A percentile compares a stretch with the other conserved stretches of the same genome.
phyloP scores from a whole-genome alignment of 2,113 vertebrate species.

The Meleagris gallopavo region DNA sequence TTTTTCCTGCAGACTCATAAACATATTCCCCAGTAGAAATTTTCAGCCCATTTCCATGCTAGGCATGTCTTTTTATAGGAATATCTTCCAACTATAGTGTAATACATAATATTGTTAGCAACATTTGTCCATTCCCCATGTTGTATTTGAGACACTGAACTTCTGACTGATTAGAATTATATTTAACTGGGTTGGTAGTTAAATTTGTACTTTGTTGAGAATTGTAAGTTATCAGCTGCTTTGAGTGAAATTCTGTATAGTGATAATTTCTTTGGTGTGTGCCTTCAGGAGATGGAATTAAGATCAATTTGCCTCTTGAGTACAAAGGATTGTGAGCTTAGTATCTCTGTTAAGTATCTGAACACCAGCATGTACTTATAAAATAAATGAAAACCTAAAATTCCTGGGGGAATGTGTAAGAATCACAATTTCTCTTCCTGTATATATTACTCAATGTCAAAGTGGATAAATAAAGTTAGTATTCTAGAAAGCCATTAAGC shows the following conservation, averaged over 20 bases:
- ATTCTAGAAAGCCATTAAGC: not conserved
- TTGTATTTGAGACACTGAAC: not conserved
- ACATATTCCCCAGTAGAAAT: not conserved
- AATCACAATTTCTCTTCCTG: not conserved
- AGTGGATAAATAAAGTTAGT: not conserved
- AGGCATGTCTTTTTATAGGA: not conserved
- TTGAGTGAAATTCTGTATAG: not conserved
- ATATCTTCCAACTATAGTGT: not conserved
- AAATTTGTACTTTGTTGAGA: not conserved
- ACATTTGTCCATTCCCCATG: not conserved
- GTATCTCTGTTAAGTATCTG: not conserved
- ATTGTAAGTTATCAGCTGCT: not conserved
- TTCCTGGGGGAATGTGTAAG: not conserved
- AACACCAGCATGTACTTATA: not conserved
- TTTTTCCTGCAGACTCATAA: not conserved
- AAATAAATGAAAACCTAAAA: slow-evolving; percentile 5
- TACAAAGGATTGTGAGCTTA: not conserved
- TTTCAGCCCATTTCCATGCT: not conserved
- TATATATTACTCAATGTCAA: not conserved
- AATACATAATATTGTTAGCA: not conserved
- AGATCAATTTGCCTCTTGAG: not conserved
- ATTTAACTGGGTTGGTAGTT: not conserved
- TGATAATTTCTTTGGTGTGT: not conserved
- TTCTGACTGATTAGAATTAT: not conserved
- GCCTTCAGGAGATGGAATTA: not conserved